These are phyloP conservation scores for Antrozous pallidus DNA, from an alignment of 2,797 vertebrate genomes.

Conservation along the genomic window DNA sequence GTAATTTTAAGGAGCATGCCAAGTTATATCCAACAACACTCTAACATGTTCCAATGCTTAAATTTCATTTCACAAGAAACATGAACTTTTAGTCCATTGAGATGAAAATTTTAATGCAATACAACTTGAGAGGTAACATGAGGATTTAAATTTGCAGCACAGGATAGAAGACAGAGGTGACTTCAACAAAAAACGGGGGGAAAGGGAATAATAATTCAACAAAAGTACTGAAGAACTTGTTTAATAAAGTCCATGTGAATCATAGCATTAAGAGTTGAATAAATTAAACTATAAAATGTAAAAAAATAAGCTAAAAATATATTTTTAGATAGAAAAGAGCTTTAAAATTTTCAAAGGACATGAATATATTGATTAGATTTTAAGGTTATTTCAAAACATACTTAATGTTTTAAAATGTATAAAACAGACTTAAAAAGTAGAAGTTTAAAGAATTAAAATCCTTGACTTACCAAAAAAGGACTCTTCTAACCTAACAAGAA, in stretches of 20 bases:
- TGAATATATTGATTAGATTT: neutral
- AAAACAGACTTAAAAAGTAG: neutral
- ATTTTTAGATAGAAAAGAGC: neutral
- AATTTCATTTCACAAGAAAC: constrained; percentile 39
- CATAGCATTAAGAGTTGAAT: neutral
- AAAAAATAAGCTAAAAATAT: neutral
- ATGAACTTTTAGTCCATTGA: neutral
- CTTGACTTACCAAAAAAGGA: neutral
- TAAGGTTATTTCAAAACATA: constrained; percentile 14
- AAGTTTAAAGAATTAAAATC: neutral
- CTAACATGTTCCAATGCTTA: neutral
- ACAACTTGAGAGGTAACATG: neutral
- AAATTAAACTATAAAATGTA: neutral
- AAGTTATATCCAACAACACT: neutral
- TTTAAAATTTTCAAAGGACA: neutral
- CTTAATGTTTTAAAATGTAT: neutral
- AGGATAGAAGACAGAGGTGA: neutral
- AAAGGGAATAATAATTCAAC: neutral
- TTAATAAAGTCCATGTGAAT: neutral
- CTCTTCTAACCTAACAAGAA: neutral
- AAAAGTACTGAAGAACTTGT: neutral
- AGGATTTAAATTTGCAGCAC: neutral
- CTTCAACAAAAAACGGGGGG: neutral
- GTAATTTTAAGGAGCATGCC: neutral
- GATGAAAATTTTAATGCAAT: neutral